A percentile compares a stretch with the other conserved stretches of the same genome.
These are phyloP conservation scores for Gallinago paraguaiae DNA, from an alignment of 2,113 vertebrate species.

Conservation along the genomic window DNA sequence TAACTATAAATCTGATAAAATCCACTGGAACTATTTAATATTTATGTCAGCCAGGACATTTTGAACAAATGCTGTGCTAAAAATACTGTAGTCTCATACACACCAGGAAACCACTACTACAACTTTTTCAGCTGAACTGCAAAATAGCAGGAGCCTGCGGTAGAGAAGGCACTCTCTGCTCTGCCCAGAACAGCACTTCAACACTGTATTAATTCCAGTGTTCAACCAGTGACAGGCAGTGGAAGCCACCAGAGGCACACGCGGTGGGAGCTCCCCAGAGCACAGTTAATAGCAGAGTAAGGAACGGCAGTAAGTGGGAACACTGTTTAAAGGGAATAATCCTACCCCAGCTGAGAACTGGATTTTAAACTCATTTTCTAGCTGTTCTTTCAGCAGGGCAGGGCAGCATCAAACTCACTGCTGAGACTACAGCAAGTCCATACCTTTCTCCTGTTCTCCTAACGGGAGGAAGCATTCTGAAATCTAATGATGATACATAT, in stretches of 20 bases:
- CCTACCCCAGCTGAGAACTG: background rate
- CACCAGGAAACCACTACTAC: background rate
- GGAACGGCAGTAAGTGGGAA: background rate
- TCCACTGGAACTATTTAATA: background rate
- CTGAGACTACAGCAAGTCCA: background rate
- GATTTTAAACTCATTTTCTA: background rate
- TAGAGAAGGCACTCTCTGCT: background rate
- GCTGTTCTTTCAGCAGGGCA: background rate
- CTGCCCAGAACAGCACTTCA: background rate
- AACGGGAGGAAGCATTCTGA: background rate
- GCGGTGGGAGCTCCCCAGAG: background rate
- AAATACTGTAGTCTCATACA: background rate
- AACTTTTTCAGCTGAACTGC: background rate
- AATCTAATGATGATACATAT: background rate
- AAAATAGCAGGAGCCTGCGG: background rate
- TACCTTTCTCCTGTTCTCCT: background rate
- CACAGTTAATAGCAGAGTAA: background rate
- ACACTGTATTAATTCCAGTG: background rate
- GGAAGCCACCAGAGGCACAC: background rate
- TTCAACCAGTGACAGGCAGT: background rate
- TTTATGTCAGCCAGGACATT: conserved; percentile 27
- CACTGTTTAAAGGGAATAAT: background rate
- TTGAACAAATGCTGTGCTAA: conserved; percentile 25
- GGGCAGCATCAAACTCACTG: background rate
- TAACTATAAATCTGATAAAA: background rate